These are phyloP conservation scores for Harpalus rufipes DNA, from an alignment of 2,888 invertebrate genomes.

Conservation along the genomic window DNA sequence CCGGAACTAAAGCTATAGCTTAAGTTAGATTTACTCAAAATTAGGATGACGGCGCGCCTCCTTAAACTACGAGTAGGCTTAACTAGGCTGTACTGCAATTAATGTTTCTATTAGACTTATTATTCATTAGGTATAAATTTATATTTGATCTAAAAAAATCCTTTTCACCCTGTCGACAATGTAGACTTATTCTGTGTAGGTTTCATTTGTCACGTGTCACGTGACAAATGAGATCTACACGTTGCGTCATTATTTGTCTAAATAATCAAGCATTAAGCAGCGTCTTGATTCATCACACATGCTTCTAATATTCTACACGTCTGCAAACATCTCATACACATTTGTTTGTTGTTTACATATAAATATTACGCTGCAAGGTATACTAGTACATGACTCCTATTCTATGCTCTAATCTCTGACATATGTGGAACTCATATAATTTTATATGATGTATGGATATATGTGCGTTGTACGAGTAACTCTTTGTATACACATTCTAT, in stretches of 20 bases:
- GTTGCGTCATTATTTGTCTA: not conserved
- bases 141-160: too few species aligned
- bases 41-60: too few species aligned
- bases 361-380: not conserved
- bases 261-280: not conserved
- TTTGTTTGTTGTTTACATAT: not conserved
- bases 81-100: too few species aligned
- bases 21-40: too few species aligned
- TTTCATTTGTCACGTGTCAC: not conserved
- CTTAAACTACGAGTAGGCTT: too few species aligned
- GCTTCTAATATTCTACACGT: not conserved
- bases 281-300: not conserved
- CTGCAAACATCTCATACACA: not conserved
- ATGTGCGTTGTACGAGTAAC: not conserved
- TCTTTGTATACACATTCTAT: not conserved
- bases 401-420: not conserved
- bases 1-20: too few species aligned
- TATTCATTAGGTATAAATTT: too few species aligned
- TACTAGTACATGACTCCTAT: not conserved
- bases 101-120: too few species aligned
- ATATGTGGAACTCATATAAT: slow-evolving; percentile 1
- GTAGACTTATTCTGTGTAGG: not conserved
- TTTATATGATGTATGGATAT: not conserved
- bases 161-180: too few species aligned
- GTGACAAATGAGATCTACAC: not conserved